phyloP scores from a whole-genome alignment of 1,140 invertebrate species.

The Drosophila tristis region DNA sequence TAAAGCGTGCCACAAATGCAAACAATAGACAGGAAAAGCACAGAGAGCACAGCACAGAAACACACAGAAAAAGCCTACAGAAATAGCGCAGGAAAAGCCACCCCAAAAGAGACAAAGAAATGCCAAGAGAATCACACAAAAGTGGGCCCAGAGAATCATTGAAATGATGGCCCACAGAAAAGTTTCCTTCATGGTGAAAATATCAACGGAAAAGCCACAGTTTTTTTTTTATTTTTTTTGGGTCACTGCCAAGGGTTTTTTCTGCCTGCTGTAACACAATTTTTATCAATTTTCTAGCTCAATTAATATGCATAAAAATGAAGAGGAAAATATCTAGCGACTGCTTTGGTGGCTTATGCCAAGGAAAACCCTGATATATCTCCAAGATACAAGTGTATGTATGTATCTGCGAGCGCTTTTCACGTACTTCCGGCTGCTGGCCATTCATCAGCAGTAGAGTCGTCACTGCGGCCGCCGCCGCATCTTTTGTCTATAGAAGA shows the following conservation, averaged over 20 bases:
- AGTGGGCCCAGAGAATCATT: no score
- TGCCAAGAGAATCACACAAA: no score
- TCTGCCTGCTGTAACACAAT: constrained; percentile 14
- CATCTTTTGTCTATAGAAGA: constrained; percentile 7
- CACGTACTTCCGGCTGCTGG: constrained; percentile 28
- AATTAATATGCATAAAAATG: constrained; percentile 16
- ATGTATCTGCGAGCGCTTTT: no score
- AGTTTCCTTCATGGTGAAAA: no score
- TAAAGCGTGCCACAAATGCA: constrained; percentile 47
- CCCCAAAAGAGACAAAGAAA: neutral
- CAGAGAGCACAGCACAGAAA: constrained; percentile 24
- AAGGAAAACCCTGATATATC: no score
- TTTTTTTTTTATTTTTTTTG: constrained; percentile 9
- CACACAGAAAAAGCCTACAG: constrained; percentile 6
- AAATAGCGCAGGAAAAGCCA: neutral
- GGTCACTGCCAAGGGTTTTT: constrained; percentile 46
- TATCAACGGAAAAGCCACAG: no score
- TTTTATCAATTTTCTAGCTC: constrained; percentile 26
- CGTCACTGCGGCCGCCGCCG: neutral
- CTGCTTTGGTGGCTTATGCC: no score
- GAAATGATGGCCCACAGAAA: no score
- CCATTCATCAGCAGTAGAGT: neutral
- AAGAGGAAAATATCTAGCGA: no score
- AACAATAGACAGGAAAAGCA: constrained; percentile 47
- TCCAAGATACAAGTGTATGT: neutral